phyloP scores from a whole-genome alignment of 2,888 invertebrate genomes.

The Nomada lathburiana region DNA sequence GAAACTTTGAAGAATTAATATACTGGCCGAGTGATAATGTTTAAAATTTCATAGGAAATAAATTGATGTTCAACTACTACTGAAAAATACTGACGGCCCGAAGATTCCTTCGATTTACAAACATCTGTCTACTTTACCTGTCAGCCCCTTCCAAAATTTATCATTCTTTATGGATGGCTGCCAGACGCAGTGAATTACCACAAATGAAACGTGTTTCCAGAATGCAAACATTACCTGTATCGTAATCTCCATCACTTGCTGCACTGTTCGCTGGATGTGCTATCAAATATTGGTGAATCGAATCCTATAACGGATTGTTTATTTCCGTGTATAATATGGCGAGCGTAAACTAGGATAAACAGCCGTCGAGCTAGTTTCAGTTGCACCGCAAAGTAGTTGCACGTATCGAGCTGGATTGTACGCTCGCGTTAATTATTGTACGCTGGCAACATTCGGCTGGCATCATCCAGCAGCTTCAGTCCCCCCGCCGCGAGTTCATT shows the following conservation, averaged over 20 bases:
- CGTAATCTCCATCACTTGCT: not conserved
- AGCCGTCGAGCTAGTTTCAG: slow-evolving; percentile 48
- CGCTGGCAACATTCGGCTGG: slow-evolving; percentile 12
- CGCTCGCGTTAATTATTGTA: slow-evolving; percentile 42
- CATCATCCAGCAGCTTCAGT: slow-evolving; percentile 21
- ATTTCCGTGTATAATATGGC: slow-evolving; percentile 36
- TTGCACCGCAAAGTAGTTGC: slow-evolving; percentile 59
- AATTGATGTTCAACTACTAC: too few species aligned
- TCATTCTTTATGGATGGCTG: too few species aligned
- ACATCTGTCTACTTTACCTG: too few species aligned
- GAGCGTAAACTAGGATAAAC: slow-evolving; percentile 57
- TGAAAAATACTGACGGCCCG: too few species aligned
- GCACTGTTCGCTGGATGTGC: slow-evolving; percentile 21
- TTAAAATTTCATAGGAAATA: too few species aligned
- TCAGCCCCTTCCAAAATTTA: too few species aligned
- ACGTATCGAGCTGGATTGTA: slow-evolving; percentile 28
- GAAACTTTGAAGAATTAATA: too few species aligned
- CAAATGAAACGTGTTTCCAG: slow-evolving; percentile 25
- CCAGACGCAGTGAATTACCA: slow-evolving; percentile 2
- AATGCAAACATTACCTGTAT: slow-evolving; percentile 24
- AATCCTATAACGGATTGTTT: slow-evolving; percentile 62
- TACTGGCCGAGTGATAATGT: too few species aligned
- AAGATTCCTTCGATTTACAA: too few species aligned
- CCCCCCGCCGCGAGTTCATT: not conserved
- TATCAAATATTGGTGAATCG: slow-evolving; percentile 56